Evolutionary conservation across 2,888 invertebrate species (phyloP).

Genomic region (Lasius fuliginosus): DNA sequence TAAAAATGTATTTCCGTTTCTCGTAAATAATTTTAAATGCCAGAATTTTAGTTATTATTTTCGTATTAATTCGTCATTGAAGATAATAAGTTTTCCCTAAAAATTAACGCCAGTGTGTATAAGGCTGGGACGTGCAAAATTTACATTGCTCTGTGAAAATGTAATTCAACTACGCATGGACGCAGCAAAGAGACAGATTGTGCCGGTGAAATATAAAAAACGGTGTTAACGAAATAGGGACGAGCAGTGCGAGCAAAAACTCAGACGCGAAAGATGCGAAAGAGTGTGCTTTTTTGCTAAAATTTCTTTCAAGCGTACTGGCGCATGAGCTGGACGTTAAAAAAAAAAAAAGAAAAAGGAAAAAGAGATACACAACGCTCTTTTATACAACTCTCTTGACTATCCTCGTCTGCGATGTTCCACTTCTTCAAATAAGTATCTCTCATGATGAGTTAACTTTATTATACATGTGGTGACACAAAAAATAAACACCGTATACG

Average conservation of each 20-base stretch:
- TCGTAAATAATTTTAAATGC: neutral
- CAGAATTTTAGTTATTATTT: conserved; percentile 3
- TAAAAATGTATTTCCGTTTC: neutral
- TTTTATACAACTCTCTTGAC: conserved; percentile 7
- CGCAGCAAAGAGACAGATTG: conserved; percentile 43
- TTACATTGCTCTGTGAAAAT: conserved; percentile 19
- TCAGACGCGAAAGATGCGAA: conserved; percentile 45
- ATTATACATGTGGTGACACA: conserved; percentile 27
- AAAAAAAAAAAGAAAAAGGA: neutral
- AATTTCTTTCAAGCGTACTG: conserved; percentile 47
- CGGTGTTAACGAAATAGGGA: conserved; percentile 42
- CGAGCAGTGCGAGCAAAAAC: conserved; percentile 27
- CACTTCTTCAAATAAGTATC: conserved; percentile 57
- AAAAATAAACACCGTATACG: neutral
- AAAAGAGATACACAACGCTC: neutral
- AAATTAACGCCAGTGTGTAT: neutral
- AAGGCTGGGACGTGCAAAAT: neutral
- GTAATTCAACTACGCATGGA: conserved; percentile 50
- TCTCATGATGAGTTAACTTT: conserved; percentile 63
- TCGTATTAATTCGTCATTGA: conserved; percentile 21
- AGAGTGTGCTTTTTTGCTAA: conserved; percentile 50
- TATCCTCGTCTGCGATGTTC: conserved; percentile 43
- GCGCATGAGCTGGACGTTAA: conserved; percentile 17
- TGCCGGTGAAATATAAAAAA: conserved; percentile 39
- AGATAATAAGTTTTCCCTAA: conserved; percentile 15